A percentile compares a stretch with the other conserved stretches of the same genome.
Conservation (phyloP, 2,113 vertebrate genomes). For the Azemiops feae region DNA sequence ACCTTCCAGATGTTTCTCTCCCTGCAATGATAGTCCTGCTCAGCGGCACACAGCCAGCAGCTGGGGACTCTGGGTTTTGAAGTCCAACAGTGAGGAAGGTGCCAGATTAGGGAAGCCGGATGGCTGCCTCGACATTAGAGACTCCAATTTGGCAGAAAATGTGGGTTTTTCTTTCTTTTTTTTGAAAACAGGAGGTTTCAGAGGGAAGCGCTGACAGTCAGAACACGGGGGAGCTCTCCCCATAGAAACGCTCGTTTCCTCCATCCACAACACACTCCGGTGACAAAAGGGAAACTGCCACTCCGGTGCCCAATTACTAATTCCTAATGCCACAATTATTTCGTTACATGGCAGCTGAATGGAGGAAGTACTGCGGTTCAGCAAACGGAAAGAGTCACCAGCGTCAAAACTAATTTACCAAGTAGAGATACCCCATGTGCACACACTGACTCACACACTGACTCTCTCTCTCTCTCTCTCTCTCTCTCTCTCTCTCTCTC, state of each 20-base stretch:
- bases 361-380: not conserved
- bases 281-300: not conserved
- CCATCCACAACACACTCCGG: not conserved
- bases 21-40: not conserved
- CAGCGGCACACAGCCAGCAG: not conserved
- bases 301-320: slow-evolving; percentile 12
- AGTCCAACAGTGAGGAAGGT: not conserved
- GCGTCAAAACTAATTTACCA: slow-evolving; percentile 8
- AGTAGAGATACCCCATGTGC: not conserved
- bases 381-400: not conserved
- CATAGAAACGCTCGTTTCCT: not conserved
- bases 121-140: not conserved
- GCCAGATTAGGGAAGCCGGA: not conserved
- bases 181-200: not conserved
- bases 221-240: too few species aligned
- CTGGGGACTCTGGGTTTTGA: not conserved
- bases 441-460: too few species aligned
- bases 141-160: not conserved
- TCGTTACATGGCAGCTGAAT: not conserved
- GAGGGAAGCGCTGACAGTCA: not conserved
- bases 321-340: slow-evolving; percentile 30
- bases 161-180: too few species aligned
- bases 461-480: too few species aligned
- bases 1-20: too few species aligned
- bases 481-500: too few species aligned